Base-by-base conservation (phyloP, 92 coral and sea anemone genomes). In the Zoanthus gigantus region DNA sequence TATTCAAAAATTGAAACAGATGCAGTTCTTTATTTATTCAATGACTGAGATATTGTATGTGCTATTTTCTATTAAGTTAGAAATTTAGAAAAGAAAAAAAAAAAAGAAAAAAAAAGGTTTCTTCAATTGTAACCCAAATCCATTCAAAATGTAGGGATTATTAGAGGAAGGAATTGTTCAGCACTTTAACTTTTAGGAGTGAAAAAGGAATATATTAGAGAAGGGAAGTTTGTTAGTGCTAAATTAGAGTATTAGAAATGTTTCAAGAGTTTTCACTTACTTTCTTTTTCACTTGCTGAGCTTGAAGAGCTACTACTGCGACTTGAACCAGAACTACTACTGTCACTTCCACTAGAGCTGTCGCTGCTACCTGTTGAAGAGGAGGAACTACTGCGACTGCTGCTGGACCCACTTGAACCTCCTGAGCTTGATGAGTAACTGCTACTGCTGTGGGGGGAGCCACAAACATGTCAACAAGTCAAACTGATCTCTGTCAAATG, bases 341-440 rank as follows among this genome's bases (percentile, higher is more conserved):
- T 91, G 16, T 95, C 88, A 79, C 94, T 96, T 73, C 96, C 94
- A 47, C 96, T 92, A 1, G 99, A 97, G 44, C 96, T 94, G 47
- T 93, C 88, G 63, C 92, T 90, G 87, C 92, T 90, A 63, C 90
- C 88, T 9, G 89, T 83, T 13, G 89, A 85, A 47, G 86, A 77
- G 31, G 92, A 85, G 78, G 85, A 80, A n/a, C 85, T 81, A 56
- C 98, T 92, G 53, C 96, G 92, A 79, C 98, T 94, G 66, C 93
- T 91, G 32, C 98, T 96, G 78, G 95, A 91, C 29, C 95, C 89
- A 30, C 95, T 91, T 13, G 98, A 95, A 65, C 98, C 95, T 52
- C 98, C 98, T 10, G 97, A 94, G 48, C 98, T 94, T 30, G 99
- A 95, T 0, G 94, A 94, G 75, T 89, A 93, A 80, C 94, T 90